These are phyloP conservation scores for Eucriotettix oculatus DNA, from an alignment of 2,888 invertebrate genomes.

Conservation along the genomic window DNA sequence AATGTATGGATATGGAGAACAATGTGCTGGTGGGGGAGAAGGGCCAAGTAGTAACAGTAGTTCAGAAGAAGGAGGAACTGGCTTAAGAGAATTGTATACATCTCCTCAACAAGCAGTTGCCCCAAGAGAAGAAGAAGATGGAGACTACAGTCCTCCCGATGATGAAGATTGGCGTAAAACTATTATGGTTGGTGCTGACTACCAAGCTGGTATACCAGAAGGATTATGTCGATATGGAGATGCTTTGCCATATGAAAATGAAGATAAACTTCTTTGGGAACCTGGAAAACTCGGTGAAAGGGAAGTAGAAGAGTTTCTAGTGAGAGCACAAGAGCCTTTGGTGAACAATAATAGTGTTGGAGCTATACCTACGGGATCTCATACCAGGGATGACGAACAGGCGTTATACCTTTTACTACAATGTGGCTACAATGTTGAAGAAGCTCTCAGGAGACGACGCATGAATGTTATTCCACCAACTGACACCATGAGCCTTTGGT, in stretches of 20 bases:
- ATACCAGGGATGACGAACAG: conserved; percentile 75
- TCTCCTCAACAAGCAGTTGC: conserved; percentile 33
- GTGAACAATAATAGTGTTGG: conserved; percentile 26
- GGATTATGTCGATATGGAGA: conserved; percentile 85
- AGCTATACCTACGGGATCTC: conserved; percentile 50
- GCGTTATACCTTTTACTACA: conserved; percentile 79
- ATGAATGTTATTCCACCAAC: conserved; percentile 50
- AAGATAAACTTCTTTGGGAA: conserved; percentile 89
- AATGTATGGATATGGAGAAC: conserved; percentile 57
- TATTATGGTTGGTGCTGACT: conserved; percentile 89
- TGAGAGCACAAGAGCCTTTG: conserved; percentile 28
- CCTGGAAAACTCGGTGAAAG: conserved; percentile 56
- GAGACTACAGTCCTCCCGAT: conserved; percentile 68
- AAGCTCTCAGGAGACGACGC: conserved; percentile 66
- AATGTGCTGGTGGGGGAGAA: conserved; percentile 14
- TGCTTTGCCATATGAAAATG: conserved; percentile 86
- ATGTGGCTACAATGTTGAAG: conserved; percentile 89
- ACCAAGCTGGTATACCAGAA: conserved; percentile 86
- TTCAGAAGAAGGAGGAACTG: conserved; percentile 29
- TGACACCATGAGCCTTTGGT: conserved; percentile 78
- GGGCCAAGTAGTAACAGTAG: conserved; percentile 22
- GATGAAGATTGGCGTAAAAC: conserved; percentile 78
- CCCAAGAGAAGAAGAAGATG: conserved; percentile 67
- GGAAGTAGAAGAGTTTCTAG: conserved; percentile 66
- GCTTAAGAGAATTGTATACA: conserved; percentile 36